phyloP scores from a whole-genome alignment of 2,113 vertebrate genomes.

The Spermophilus dauricus region DNA sequence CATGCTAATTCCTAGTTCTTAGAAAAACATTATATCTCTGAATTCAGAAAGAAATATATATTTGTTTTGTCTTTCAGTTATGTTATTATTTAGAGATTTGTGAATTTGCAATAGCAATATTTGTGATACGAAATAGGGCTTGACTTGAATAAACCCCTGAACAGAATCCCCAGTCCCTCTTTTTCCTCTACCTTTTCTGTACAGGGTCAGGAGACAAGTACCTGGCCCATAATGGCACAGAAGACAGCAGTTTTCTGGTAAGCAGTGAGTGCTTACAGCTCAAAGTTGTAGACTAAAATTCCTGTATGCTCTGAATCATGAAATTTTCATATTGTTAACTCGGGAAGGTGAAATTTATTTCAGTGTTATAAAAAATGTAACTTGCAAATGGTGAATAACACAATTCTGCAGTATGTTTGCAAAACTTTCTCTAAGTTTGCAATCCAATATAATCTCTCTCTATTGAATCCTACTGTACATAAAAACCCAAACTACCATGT shows the following conservation, averaged over 20 bases:
- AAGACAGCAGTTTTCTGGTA: background rate
- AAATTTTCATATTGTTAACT: constrained; percentile 60
- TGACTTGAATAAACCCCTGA: background rate
- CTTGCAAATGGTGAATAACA: background rate
- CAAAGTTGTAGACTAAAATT: constrained; percentile 53
- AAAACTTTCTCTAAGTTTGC: constrained; percentile 47
- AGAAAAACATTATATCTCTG: background rate
- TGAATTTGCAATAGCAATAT: constrained; percentile 46
- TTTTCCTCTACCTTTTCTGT: constrained; percentile 17
- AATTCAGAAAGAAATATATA: background rate
- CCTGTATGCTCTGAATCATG: constrained; percentile 20
- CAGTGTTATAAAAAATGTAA: constrained; percentile 40
- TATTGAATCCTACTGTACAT: background rate
- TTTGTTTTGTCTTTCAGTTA: background rate
- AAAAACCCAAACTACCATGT: background rate
- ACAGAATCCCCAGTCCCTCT: background rate
- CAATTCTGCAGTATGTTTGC: background rate
- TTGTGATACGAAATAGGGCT: constrained; percentile 29
- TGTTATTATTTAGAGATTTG: constrained; percentile 50
- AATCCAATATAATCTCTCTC: constrained; percentile 1
- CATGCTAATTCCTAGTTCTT: background rate
- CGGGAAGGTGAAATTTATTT: constrained; percentile 49
- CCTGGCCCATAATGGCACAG: background rate
- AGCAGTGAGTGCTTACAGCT: background rate
- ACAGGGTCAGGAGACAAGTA: background rate